phyloP scores from a whole-genome alignment of 2,888 invertebrate genomes.

The Tricholauxania praeusta region DNA sequence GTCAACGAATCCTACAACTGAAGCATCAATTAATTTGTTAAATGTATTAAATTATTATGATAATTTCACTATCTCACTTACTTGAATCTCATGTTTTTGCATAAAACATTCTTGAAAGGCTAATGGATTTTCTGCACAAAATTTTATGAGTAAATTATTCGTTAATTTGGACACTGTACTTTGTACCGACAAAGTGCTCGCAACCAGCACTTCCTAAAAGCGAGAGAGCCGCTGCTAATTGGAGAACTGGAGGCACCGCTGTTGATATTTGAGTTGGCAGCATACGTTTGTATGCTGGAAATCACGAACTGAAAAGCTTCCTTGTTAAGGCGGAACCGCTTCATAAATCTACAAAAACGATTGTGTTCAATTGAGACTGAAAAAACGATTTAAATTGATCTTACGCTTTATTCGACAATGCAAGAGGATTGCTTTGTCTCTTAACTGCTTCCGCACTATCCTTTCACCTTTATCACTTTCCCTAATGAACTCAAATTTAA shows the following conservation, averaged over 20 bases:
- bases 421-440: too few species aligned
- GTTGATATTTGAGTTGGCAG: too few species aligned
- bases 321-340: too few species aligned
- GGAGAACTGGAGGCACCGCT: too few species aligned
- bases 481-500: slow-evolving; percentile 9
- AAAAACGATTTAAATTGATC: background rate
- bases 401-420: too few species aligned
- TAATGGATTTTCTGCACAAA: background rate
- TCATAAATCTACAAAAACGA: background rate
- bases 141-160: background rate
- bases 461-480: background rate
- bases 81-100: too few species aligned
- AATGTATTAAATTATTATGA: too few species aligned
- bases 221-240: too few species aligned
- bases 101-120: too few species aligned
- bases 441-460: background rate
- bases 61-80: too few species aligned
- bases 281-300: background rate
- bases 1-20: too few species aligned
- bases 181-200: background rate
- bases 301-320: background rate
- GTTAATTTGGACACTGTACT: background rate
- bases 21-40: too few species aligned
- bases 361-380: slow-evolving; percentile 1
- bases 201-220: background rate